These are phyloP conservation scores for Neoniphon sammara DNA, from an alignment of 2,797 vertebrate genomes.

Conservation along the genomic window DNA sequence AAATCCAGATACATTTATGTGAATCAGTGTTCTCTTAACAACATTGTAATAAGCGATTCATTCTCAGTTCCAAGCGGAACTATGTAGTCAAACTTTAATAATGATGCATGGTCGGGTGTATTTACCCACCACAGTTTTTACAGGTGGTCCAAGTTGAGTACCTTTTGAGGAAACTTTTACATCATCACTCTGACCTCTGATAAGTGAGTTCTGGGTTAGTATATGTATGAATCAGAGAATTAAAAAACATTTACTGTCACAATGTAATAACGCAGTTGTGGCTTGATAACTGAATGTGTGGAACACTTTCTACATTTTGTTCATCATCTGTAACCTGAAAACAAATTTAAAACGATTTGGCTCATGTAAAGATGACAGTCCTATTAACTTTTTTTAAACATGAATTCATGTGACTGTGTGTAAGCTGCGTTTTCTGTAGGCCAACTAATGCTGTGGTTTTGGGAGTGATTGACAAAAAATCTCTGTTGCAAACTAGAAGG, in stretches of 20 bases:
- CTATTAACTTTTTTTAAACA: constrained; percentile 18
- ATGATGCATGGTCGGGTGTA: constrained; percentile 19
- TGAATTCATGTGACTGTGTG: constrained; percentile 27
- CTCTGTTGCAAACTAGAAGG: constrained; percentile 6
- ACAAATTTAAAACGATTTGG: constrained; percentile 31
- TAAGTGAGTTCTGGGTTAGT: not conserved
- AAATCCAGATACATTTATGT: constrained; percentile 28
- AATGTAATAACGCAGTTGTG: constrained; percentile 1
- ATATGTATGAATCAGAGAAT: not conserved
- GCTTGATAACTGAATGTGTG: constrained; percentile 22
- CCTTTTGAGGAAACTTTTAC: constrained; percentile 40
- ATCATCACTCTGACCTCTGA: not conserved
- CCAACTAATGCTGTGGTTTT: constrained; percentile 22
- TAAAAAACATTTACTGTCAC: not conserved
- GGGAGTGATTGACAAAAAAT: constrained; percentile 27
- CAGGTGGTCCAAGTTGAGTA: constrained; percentile 43
- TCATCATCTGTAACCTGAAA: constrained; percentile 32
- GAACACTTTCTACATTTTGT: constrained; percentile 11
- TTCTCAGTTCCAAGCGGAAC: not conserved
- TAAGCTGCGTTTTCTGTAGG: constrained; percentile 30
- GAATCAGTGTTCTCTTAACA: constrained; percentile 36
- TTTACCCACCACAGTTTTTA: constrained; percentile 18
- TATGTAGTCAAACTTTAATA: not conserved
- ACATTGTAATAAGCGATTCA: not conserved
- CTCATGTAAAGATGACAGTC: constrained; percentile 19